Evolutionary conservation across 2,113 vertebrate species (phyloP).

Genomic region (Pollachius pollachius): DNA sequence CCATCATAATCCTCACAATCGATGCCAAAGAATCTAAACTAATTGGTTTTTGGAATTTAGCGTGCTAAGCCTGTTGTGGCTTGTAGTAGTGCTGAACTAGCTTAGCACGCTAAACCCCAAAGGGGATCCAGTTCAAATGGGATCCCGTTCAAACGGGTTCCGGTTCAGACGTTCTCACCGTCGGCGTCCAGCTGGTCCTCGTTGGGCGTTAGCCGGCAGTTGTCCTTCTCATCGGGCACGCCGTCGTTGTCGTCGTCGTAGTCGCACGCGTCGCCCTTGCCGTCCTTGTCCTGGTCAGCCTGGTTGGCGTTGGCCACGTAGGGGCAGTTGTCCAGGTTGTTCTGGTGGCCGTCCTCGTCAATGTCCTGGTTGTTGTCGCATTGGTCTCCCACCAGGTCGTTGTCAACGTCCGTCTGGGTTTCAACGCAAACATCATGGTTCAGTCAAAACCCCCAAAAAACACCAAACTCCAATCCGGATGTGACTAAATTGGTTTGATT

Average conservation of each 20-base stretch:
- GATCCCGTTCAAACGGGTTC: too few relatives aligned
- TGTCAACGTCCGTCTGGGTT: slow-evolving; percentile 84
- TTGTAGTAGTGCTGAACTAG: too few relatives aligned
- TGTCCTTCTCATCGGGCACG: slow-evolving; percentile 91
- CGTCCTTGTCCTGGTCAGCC: slow-evolving; percentile 93
- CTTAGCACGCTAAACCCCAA: too few relatives aligned
- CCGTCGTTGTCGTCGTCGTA: slow-evolving; percentile 94
- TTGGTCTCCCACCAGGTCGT: slow-evolving; percentile 93
- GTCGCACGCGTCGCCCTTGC: slow-evolving; percentile 93
- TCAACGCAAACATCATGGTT: slow-evolving; percentile 14
- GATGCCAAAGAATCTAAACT: too few relatives aligned
- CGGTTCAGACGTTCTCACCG: slow-evolving; percentile 70
- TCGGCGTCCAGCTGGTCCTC: slow-evolving; percentile 85
- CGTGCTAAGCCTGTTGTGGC: too few relatives aligned
- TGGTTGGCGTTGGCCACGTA: slow-evolving; percentile 94
- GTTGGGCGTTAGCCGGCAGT: slow-evolving; percentile 91
- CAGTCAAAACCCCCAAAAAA: background rate
- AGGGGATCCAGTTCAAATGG: too few relatives aligned
- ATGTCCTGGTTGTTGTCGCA: slow-evolving; percentile 97
- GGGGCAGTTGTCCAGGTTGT: slow-evolving; percentile 96
- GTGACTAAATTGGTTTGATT: too few relatives aligned
- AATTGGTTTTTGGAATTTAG: too few relatives aligned
- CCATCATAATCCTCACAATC: too few relatives aligned
- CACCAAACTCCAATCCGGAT: too few relatives aligned
- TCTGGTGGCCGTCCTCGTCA: slow-evolving; percentile 96